Base-by-base conservation (phyloP, 2,888 invertebrate genomes). In the Lasioglossum figueresi region DNA sequence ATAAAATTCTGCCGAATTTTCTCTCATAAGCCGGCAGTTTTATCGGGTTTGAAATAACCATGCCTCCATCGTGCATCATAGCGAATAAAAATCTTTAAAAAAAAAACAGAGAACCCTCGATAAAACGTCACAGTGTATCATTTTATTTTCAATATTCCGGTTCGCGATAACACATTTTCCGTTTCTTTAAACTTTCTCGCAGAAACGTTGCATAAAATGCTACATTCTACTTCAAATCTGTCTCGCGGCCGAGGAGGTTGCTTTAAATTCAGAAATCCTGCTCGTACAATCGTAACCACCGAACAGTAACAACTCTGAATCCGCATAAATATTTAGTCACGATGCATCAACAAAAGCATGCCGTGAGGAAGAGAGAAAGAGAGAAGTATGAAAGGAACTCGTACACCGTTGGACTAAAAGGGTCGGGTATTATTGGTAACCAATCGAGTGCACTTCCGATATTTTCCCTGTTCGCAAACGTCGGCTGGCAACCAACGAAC, bases 381-480 rank as follows among this genome's bases (percentile, higher is more conserved):
- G 23, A 52, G 52, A 19, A 19, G 23, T 52, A 43, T 52, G 52
- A 1, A 52, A 52, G 8, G 52, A 52, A 23, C 52, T 3, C 4
- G 56, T n/a, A 56, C n/a, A 56, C 56, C 31, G 63, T 8, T 0
- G 6, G 12, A 10, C 63, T 63, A 63, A 63, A 63, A 16, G 63
- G 63, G 16, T 2, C 63, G 63, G 63, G 56, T 63, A 63, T 63
- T 63, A 63, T 68, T 37, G 68, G 68, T 68, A 68, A 37, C 70
- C 70, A 40, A 70, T 70, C 40, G 70, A 40, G 27, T 72, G 37
- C 27, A 27, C n/a, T n/a, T 43, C 14, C 27, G 34, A 34, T 52
- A 34, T 52, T 74, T 74, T 52, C 27, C 45, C n/a, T 27, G 45
- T 45, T 19, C 43, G 27, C 45, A 27, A 43, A n/a, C 27, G 68